Base-by-base conservation (phyloP, 2,797 vertebrate genomes). In the Petrocephalus schoutedeni region DNA sequence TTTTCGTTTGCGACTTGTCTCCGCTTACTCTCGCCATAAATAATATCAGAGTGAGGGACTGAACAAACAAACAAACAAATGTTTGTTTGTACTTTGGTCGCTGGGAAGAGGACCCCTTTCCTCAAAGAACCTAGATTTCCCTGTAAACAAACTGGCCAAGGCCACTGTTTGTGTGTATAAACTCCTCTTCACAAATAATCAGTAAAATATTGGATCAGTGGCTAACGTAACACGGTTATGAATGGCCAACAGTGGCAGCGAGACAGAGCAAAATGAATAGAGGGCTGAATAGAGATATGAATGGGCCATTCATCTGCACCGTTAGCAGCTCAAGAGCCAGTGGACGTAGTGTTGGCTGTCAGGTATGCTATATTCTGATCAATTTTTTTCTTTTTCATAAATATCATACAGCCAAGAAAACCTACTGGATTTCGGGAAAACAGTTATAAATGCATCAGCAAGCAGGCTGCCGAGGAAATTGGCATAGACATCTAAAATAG, bases 141-240 rank as follows among this genome's bases (percentile, higher is more conserved):
- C 14, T 77, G 71, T 8, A 77, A 19, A 49, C 41, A 41, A 12
- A 49, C 71, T 49, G 14, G 19, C 41, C 71, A 49, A 49, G 19
- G 2, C 71, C 71, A 32, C 71, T 57, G 12, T 57, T 57, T 41
- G 71, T 77, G 41, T 19, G 71, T 49, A 45, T 49, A 77, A 49
- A 36, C 71, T 77, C 6, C 71, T 77, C 32, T 77, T 49, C 71
- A 12, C 41, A 77, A 77, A 45, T 77, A 77, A 77, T 45, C 14
- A 77, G 36, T 49, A 77, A 77, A 77, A 77, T 77, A 77, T 49
- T 41, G n/a, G 58, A 61, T 61, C n/a, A 77, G 41, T 77, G 71
- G n/a, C 71, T 77, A 71, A 71, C 16, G 71, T 49, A 19, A 36
- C 71, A 3, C 5, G 1, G 71, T 49, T 77, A 45, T 19, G 71